A percentile compares a stretch with the other conserved stretches of the same genome.
Conservation (phyloP, 2,888 invertebrate genomes). For the Pristionchus mayeri region DNA sequence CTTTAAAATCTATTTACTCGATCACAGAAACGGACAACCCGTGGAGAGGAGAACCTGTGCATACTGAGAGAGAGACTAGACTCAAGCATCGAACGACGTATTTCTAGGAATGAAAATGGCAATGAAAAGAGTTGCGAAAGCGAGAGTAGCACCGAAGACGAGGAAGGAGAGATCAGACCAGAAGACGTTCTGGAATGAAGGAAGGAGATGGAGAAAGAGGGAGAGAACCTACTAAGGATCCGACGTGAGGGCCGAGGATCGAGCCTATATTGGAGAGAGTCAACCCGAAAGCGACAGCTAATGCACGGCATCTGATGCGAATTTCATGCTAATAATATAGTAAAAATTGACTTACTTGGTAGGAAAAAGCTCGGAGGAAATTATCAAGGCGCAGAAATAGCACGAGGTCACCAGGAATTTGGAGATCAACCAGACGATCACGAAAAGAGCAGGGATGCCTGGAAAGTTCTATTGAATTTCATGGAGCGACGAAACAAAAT, state of each 20-base stretch:
- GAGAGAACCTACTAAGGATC: background rate
- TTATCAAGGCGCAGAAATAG: slow-evolving; percentile 6
- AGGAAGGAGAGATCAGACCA: slow-evolving; percentile 20
- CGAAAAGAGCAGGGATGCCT: slow-evolving; percentile 23
- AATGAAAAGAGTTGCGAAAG: slow-evolving; percentile 17
- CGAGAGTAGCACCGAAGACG: slow-evolving; percentile 28
- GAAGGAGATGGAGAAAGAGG: too few species aligned
- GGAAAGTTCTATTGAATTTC: background rate
- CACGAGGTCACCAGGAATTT: slow-evolving; percentile 18
- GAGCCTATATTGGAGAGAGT: slow-evolving; percentile 45
- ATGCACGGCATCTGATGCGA: slow-evolving; percentile 35
- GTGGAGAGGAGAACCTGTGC: slow-evolving; percentile 2
- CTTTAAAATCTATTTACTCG: slow-evolving; percentile 9
- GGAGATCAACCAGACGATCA: slow-evolving; percentile 29
- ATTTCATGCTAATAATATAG: background rate
- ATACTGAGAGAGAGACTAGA: background rate
- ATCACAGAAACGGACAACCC: slow-evolving; percentile 22
- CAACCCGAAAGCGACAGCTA: slow-evolving; percentile 33
- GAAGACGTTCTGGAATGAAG: slow-evolving; percentile 15
- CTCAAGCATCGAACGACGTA: slow-evolving; percentile 7
- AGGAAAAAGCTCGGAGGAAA: slow-evolving; percentile 33
- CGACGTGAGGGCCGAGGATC: slow-evolving; percentile 43
- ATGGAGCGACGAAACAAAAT: background rate
- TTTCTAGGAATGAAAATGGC: slow-evolving; percentile 44
- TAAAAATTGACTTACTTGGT: background rate